Conservation (phyloP, 2,113 vertebrate genomes). For the Engystomops pustulosus region DNA sequence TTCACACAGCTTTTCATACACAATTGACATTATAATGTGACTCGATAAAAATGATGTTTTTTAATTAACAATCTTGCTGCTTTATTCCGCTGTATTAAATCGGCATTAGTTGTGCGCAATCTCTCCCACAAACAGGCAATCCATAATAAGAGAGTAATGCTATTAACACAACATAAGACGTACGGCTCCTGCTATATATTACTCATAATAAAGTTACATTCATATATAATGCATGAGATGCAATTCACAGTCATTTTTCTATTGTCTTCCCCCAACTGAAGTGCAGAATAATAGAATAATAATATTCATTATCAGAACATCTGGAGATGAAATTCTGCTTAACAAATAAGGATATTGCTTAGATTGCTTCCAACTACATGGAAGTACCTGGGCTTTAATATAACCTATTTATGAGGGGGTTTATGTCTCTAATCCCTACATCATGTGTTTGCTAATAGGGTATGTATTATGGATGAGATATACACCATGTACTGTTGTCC, state of each 20-base stretch:
- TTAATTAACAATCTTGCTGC: conserved; percentile 43
- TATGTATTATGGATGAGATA: background rate
- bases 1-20: conserved; percentile 7
- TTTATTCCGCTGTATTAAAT: conserved; percentile 49
- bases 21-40: conserved; percentile 47
- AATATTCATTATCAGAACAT: conserved; percentile 32
- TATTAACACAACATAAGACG: conserved; percentile 20
- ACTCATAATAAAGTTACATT: conserved; percentile 28
- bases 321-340: background rate
- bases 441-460: background rate
- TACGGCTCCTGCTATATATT: background rate
- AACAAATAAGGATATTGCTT: conserved; percentile 13
- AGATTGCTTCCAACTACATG: background rate
- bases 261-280: background rate
- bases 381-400: background rate
- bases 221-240: conserved; percentile 19
- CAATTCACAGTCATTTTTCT: background rate
- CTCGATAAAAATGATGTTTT: conserved; percentile 49
- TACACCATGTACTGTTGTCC: no score
- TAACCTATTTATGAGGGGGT: background rate
- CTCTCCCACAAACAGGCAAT: conserved; percentile 28
- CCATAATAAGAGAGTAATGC: conserved; percentile 22
- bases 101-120: conserved; percentile 38
- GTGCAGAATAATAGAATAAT: conserved; percentile 7
- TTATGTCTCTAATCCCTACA: background rate